Evolutionary conservation across 2,888 invertebrate genomes (phyloP).

Genomic region (Cerceris rybyensis): DNA sequence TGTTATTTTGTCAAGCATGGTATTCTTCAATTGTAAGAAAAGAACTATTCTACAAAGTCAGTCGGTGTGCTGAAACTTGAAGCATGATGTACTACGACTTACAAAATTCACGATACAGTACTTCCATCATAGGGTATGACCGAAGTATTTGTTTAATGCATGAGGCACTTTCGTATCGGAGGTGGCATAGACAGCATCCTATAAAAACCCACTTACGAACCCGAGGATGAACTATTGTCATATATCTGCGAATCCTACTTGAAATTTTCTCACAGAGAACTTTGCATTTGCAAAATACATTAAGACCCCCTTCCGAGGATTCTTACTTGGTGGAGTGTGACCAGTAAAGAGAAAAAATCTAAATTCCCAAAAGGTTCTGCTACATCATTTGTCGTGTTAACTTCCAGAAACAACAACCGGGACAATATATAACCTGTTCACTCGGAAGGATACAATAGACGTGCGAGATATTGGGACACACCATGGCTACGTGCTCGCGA

Average conservation of each 20-base stretch:
- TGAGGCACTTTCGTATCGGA: slow-evolving; percentile 78
- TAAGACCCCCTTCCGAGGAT: slow-evolving; percentile 10
- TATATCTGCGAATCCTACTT: slow-evolving; percentile 36
- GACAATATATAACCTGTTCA: slow-evolving; percentile 46
- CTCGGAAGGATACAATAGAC: slow-evolving; percentile 36
- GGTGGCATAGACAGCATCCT: slow-evolving; percentile 74
- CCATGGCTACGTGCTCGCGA: slow-evolving; percentile 37
- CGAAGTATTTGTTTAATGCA: slow-evolving; percentile 78
- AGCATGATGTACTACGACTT: too few species aligned
- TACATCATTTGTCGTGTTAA: slow-evolving; percentile 3
- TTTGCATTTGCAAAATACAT: slow-evolving; percentile 13
- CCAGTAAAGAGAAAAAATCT: background rate
- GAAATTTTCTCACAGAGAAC: slow-evolving; percentile 27
- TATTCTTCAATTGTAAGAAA: too few species aligned
- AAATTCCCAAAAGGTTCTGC: slow-evolving; percentile 8
- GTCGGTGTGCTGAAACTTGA: too few species aligned
- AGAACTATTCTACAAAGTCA: too few species aligned
- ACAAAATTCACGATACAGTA: too few species aligned
- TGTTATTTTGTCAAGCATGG: too few species aligned
- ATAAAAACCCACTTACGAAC: slow-evolving; percentile 76
- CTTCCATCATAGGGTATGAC: slow-evolving; percentile 71
- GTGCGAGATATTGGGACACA: slow-evolving; percentile 49
- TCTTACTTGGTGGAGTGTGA: background rate
- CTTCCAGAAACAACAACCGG: slow-evolving; percentile 10
- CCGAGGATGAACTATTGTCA: slow-evolving; percentile 71